Evolutionary conservation across 2,888 invertebrate species (phyloP).

Genomic region (Cryptus viduatorius): DNA sequence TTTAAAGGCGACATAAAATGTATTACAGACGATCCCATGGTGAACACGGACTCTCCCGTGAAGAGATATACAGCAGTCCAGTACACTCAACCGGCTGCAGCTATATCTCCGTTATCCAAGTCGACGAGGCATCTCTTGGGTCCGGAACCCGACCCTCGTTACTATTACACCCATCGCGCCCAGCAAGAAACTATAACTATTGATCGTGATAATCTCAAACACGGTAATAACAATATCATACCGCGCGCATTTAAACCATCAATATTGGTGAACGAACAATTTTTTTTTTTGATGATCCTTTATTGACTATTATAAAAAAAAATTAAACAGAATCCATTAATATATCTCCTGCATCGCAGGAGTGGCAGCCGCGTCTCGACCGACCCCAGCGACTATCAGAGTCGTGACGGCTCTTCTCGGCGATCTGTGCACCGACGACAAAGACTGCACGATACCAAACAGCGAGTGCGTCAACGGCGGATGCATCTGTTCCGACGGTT

Average conservation of each 20-base stretch:
- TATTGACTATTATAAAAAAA: background rate
- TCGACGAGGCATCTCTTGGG: constrained; percentile 92
- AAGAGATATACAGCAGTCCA: constrained; percentile 92
- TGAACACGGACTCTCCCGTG: constrained; percentile 91
- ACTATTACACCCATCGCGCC: constrained; percentile 88
- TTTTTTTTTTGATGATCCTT: background rate
- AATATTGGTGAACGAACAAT: background rate
- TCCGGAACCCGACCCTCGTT: constrained; percentile 88
- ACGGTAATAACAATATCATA: constrained; percentile 77
- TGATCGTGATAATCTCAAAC: constrained; percentile 83
- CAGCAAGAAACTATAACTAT: constrained; percentile 83
- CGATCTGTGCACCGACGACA: constrained; percentile 90
- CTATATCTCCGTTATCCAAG: constrained; percentile 90
- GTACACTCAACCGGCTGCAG: constrained; percentile 92
- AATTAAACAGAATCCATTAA: constrained; percentile 46
- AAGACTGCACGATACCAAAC: constrained; percentile 90
- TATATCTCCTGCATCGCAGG: constrained; percentile 73
- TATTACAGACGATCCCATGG: constrained; percentile 88
- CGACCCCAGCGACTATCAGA: constrained; percentile 88
- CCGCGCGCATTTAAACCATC: constrained; percentile 17
- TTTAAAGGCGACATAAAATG: constrained; percentile 44
- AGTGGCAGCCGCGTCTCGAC: constrained; percentile 86
- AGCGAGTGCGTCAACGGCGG: constrained; percentile 91
- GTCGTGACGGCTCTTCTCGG: constrained; percentile 90
- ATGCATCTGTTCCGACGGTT: constrained; percentile 91